Base-by-base conservation (phyloP, 2,113 vertebrate species). In the Melanerpes aurifrons region DNA sequence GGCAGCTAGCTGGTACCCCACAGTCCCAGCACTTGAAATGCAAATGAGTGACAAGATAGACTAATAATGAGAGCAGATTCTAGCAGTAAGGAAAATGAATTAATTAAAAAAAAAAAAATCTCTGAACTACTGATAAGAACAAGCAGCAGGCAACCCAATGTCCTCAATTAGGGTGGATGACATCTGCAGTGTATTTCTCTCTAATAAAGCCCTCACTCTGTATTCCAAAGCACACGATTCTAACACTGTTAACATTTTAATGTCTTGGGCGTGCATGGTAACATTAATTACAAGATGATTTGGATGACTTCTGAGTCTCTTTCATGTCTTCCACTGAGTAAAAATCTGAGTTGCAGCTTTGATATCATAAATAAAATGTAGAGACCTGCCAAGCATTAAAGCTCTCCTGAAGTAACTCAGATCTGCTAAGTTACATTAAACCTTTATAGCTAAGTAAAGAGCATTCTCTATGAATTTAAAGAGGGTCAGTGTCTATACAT, bases 171-270 rank as follows among this genome's bases (percentile, higher is more conserved):
- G 98, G 98, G 98, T 97, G 97, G 98, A 98, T 99, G 99, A 99
- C 99, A 99, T 99, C 98, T 98, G 98, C 98, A 98, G 98, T 98
- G 98, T 98, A 97, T 98, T 98, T 98, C 98, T 98, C 95, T 98
- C 98, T 99, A 99, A 99, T 99, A 99, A 99, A 99, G 99, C 99
- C 98, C 99, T 99, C 98, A 98, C 99, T 99, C 98, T 97, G 99
- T 99, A 99, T 99, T 99, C 99, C 98, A 98, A 98, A 98, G 99
- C 99, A 99, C 99, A 99, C 97, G 98, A 98, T 98, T 99, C 98
- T 98, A 98, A 99, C 99, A 99, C 98, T 99, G 99, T 99, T 99
- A 99, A 99, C 99, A 99, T 99, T 98, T 98, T 99, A 99, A 99
- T 99, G 98, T 99, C 98, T 98, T 99, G 98, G 98, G 98, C 98